Evolutionary conservation across 2,113 vertebrate genomes (phyloP).

Genomic region (Corydoras sp.): DNA sequence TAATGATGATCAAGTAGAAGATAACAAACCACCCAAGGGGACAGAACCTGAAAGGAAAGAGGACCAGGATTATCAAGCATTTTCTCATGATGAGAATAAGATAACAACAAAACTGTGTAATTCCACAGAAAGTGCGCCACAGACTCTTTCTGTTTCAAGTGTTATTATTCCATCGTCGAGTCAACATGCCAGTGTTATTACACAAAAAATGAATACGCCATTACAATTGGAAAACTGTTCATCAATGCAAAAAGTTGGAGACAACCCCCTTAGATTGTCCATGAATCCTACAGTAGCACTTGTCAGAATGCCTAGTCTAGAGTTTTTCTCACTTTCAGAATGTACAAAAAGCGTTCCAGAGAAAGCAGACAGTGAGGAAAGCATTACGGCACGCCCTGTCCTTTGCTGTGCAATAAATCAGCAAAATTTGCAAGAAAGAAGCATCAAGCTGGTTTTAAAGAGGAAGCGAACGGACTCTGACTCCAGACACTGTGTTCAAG

Average conservation of each 20-base stretch:
- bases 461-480: slow-evolving; percentile 49
- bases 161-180: not conserved
- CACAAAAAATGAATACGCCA: not conserved
- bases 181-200: not conserved
- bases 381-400: slow-evolving; percentile 40
- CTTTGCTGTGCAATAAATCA: slow-evolving; percentile 44
- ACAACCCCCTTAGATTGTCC: not conserved
- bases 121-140: not conserved
- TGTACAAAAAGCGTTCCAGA: slow-evolving; percentile 32
- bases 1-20: not conserved
- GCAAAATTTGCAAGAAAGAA: slow-evolving; percentile 55
- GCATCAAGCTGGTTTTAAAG: slow-evolving; percentile 59
- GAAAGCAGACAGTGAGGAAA: slow-evolving; percentile 1
- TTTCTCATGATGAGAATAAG: not conserved
- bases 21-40: not conserved
- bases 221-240: not conserved
- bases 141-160: not conserved
- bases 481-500: not conserved
- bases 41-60: not conserved
- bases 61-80: not conserved
- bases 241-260: not conserved
- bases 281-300: slow-evolving; percentile 70
- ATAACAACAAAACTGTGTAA: not conserved
- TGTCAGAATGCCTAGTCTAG: slow-evolving; percentile 61
- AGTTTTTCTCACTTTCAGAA: slow-evolving; percentile 35